Evolutionary conservation across 1,140 invertebrate species (phyloP), one percentile per base, ranked within the genome.

Genomic region (Cydia pomonella): DNA sequence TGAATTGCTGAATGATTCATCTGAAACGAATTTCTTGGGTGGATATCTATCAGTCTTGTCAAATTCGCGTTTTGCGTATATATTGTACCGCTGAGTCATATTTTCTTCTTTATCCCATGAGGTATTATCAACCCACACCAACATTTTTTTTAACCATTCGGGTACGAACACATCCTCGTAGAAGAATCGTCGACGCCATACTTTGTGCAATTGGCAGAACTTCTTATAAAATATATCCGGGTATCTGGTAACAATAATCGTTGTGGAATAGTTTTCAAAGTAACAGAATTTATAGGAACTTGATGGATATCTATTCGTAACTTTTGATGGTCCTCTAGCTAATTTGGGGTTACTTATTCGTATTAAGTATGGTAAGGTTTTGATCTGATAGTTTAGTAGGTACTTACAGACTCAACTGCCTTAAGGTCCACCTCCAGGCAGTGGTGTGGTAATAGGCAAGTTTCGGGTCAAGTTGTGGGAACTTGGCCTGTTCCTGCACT

Each of bases 161-260:
- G 90, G 90, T 5, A 90, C 75, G 72, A 87, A 88, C 25, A 85
- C 82, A 63, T 92, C 88, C 84, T 87, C 84, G 71, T 87, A 91
- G 69, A 80, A 86, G 75, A 86, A 92, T 1, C 90, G 77, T 23
- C 85, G 77, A 10, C 76, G 76, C 90, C 90, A 92, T 1, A 86
- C 80, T 77, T 82, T 87, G 33, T 82, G 84, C 0, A 88, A 89
- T 5, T 89, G 82, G 38, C 76, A 82, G 75, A 53, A 18, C 50
- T 66, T 66, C 63, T 16, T 21, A 13, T 64, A 25, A 18, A 64
- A 27, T 27, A 27, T 18, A n/a, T 25, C 27, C 27, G 23, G 63
- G 23, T 66, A 66, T 66, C 23, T 66, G 18, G 12, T 66, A 27
- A 29, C 23, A 27, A 25, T 13, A 66, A 29, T 6, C 21, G 18